Percentiles rank a stretch among this genome's conserved stretches.
Evolutionary conservation across 2,888 invertebrate species (phyloP).

Genomic region (Camptogramma bilineatum): DNA sequence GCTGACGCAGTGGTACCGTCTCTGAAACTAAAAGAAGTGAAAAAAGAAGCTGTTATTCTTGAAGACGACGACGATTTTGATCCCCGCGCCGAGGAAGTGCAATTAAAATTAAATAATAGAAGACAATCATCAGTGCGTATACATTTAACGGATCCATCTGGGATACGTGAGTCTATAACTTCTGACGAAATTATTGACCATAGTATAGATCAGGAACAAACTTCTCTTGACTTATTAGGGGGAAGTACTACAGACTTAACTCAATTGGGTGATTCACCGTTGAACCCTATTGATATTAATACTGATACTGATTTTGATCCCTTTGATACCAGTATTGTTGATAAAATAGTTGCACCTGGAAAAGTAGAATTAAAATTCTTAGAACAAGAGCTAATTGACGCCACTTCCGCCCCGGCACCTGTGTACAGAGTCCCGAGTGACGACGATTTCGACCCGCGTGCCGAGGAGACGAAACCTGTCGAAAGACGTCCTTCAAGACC

Average conservation of each 20-base stretch:
- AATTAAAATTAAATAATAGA: constrained; percentile 69
- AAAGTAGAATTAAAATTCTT: constrained; percentile 91
- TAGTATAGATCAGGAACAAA: constrained; percentile 66
- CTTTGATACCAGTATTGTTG: constrained; percentile 93
- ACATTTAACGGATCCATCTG: constrained; percentile 87
- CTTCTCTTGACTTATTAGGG: constrained; percentile 88
- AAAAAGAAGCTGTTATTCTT: constrained; percentile 70
- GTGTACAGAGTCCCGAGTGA: constrained; percentile 86
- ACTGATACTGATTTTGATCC: constrained; percentile 89
- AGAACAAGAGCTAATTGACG: constrained; percentile 90
- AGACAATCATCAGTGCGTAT: constrained; percentile 85
- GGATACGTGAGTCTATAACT: constrained; percentile 85
- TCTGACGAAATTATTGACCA: constrained; percentile 76
- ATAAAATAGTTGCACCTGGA: constrained; percentile 89
- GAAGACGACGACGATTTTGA: constrained; percentile 86
- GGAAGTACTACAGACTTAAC: constrained; percentile 92
- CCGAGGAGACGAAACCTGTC: constrained; percentile 80
- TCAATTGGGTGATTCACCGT: constrained; percentile 88
- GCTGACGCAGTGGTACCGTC: constrained; percentile 90
- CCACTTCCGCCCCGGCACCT: constrained; percentile 54
- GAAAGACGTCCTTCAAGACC: constrained; percentile 88
- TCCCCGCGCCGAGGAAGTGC: constrained; percentile 87
- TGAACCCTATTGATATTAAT: constrained; percentile 86
- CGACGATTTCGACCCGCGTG: constrained; percentile 93
- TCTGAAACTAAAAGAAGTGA: constrained; percentile 67